Evolutionary conservation across 35 echinoderm and acorn worm species (phyloP).

Genomic region (Ophiothrix spiculata): DNA sequence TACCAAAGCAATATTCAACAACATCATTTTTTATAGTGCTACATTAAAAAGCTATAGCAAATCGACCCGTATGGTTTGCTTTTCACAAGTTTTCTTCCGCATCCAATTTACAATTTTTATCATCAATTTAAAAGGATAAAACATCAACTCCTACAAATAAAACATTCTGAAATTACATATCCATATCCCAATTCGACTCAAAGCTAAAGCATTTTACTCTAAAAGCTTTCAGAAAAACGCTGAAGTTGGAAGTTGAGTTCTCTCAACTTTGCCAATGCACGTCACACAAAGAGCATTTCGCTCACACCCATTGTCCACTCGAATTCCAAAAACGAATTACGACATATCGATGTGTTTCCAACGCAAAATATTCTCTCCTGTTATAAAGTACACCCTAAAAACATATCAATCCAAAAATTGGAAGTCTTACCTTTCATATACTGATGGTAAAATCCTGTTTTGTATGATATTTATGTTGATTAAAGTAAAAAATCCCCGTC

Average conservation of each 20-base stretch:
- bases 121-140: neutral
- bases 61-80: neutral
- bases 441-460: neutral
- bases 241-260: neutral
- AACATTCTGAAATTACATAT: neutral
- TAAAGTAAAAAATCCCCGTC: neutral
- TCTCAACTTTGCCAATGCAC: neutral
- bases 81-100: neutral
- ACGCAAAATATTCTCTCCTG: neutral
- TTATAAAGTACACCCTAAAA: neutral
- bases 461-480: neutral
- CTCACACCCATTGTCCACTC: conserved; percentile 1
- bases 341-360: neutral
- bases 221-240: conserved; percentile 8
- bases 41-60: neutral
- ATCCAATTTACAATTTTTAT: neutral
- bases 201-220: neutral
- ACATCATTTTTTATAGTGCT: conserved; percentile 8
- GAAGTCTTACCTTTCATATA: neutral
- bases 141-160: neutral
- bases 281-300: conserved; percentile 4
- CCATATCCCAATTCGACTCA: neutral
- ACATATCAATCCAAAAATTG: neutral
- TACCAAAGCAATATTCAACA: neutral
- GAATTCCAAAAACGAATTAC: neutral